These are phyloP conservation scores for Alentia gelatinosa DNA, from an alignment of 2,888 invertebrate species.

Conservation along the genomic window DNA sequence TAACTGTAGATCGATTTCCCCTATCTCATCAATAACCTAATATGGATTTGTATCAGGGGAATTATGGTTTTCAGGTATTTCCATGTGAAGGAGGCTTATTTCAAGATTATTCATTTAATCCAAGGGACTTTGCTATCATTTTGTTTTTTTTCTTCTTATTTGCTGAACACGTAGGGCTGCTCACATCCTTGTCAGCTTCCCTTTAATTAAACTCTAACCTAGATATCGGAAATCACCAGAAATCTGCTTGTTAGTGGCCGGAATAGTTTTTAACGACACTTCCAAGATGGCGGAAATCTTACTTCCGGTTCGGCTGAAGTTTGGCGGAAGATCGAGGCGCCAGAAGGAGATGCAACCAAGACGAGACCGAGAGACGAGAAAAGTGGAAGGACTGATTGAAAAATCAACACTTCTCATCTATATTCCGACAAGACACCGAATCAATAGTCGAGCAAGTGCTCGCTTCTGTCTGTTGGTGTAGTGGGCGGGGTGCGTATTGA, in stretches of 20 bases:
- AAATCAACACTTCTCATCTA: slow-evolving; percentile 53
- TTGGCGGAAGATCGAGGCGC: not conserved
- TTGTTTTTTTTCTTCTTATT: too few species aligned
- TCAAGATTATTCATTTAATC: too few species aligned
- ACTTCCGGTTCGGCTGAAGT: not conserved
- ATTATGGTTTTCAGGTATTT: too few species aligned
- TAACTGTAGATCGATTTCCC: too few species aligned
- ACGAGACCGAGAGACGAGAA: not conserved
- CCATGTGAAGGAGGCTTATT: too few species aligned
- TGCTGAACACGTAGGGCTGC: too few species aligned
- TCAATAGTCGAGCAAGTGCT: not conserved
- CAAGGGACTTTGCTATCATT: too few species aligned
- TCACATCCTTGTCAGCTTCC: too few species aligned
- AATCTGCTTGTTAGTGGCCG: not conserved
- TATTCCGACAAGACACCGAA: slow-evolving; percentile 19
- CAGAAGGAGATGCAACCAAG: too few species aligned
- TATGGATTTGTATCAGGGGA: too few species aligned
- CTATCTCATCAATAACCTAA: too few species aligned
- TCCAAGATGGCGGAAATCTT: not conserved
- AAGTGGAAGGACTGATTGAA: slow-evolving; percentile 30
- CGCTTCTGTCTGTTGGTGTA: not conserved
- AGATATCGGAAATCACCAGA: not conserved
- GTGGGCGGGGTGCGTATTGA: not conserved
- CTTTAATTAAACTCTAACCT: not conserved
- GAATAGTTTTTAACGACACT: not conserved